Conservation (phyloP, 2,888 invertebrate genomes). For the Myopa testacea region DNA sequence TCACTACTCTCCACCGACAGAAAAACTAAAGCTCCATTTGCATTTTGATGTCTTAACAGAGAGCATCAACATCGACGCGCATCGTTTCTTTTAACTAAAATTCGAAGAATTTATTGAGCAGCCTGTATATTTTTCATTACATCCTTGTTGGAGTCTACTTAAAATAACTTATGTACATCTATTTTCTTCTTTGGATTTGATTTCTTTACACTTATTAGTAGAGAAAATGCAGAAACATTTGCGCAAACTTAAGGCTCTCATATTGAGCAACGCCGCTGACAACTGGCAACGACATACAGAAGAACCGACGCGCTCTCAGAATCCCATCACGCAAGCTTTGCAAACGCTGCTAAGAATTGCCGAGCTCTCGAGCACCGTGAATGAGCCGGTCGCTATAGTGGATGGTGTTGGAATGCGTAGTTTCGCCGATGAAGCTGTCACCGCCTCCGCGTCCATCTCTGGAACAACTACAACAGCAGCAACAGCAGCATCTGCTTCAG, state of each 20-base stretch:
- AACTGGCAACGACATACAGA: slow-evolving; percentile 60
- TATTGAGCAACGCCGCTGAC: slow-evolving; percentile 58
- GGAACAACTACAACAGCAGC: slow-evolving; percentile 18
- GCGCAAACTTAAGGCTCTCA: slow-evolving; percentile 61
- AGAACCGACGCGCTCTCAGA: slow-evolving; percentile 58
- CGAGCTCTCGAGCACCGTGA: slow-evolving; percentile 55
- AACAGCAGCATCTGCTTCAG: not conserved
- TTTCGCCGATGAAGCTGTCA: slow-evolving; percentile 26
- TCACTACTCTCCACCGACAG: not conserved
- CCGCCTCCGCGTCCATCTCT: slow-evolving; percentile 26
- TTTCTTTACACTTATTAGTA: slow-evolving; percentile 47
- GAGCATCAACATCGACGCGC: not conserved
- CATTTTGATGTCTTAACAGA: slow-evolving; percentile 1
- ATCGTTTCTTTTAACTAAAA: not conserved
- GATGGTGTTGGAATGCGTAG: slow-evolving; percentile 40
- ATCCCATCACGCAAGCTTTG: slow-evolving; percentile 63
- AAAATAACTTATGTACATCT: no score
- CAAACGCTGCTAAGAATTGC: slow-evolving; percentile 66
- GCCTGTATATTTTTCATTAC: no score
- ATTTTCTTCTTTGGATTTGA: not conserved
- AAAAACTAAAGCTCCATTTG: not conserved
- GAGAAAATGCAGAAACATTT: slow-evolving; percentile 66
- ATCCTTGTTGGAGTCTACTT: no score
- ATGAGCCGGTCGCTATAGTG: slow-evolving; percentile 54
- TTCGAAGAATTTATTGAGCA: not conserved